These are phyloP conservation scores for Cheilosia vernalis DNA, from an alignment of 2,888 invertebrate genomes.

Conservation along the genomic window DNA sequence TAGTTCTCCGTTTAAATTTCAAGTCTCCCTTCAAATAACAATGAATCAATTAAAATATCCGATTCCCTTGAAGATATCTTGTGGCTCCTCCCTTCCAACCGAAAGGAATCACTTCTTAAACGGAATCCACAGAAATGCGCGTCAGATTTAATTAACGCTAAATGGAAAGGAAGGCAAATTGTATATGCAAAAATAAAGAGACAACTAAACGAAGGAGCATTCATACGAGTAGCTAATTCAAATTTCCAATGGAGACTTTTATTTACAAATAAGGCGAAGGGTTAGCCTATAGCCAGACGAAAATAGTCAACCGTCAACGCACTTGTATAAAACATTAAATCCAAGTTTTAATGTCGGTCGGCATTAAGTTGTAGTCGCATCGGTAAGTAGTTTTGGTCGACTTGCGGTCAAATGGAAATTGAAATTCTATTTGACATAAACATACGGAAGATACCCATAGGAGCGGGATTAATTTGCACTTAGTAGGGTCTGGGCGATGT, in stretches of 20 bases:
- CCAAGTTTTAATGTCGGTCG: not conserved
- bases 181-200: conserved; percentile 13
- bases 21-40: conserved; percentile 16
- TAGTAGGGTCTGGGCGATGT: not conserved
- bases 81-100: not conserved
- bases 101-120: conserved; percentile 54
- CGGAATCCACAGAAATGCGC: conserved; percentile 66
- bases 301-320: not conserved
- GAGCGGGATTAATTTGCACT: conserved; percentile 15
- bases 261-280: conserved; percentile 28
- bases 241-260: conserved; percentile 39
- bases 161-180: conserved; percentile 19
- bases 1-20: conserved; percentile 13
- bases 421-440: conserved; percentile 8
- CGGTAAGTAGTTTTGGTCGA: conserved; percentile 12
- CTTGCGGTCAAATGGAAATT: conserved; percentile 43
- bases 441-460: not conserved
- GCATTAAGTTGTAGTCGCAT: not conserved
- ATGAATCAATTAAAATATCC: conserved; percentile 3
- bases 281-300: not conserved
- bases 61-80: not conserved
- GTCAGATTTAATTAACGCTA: conserved; percentile 63
- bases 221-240: conserved; percentile 8
- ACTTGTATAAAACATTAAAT: conserved; percentile 18
- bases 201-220: not conserved